Evolutionary conservation across 1,140 invertebrate genomes (phyloP), one percentile per base, ranked within the genome.

Genomic region (Hylaeus volcanicus): DNA sequence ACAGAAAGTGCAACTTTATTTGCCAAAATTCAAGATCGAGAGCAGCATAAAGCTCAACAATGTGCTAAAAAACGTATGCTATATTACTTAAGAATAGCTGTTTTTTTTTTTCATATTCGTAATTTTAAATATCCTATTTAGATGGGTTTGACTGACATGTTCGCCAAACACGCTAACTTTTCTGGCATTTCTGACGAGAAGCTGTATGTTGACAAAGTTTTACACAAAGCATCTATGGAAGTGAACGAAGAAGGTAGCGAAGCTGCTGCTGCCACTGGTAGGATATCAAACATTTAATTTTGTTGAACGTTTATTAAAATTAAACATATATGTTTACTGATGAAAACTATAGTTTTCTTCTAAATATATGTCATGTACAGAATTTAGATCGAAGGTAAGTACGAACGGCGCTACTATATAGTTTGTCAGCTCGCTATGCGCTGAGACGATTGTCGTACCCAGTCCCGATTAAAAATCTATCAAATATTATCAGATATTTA

Each of bases 201-300:
- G 5, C 39, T 95, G 3, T 86, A 86, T 60, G 92, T 95, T 4
- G 90, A 88, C 48, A 94, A 95, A 64, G 95, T 95, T n/a, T 89
- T 96, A 8, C 97, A 97, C 87, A 96, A 97, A 88, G 95, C 96
- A 15, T 96, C 94, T 80, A 95, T 97, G 39, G 94, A 95, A 89
- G 95, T 97, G 0, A 96, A 97, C 87, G 97, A 97, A 92, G 94
- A 96, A 84, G 96, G 97, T 9, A 95, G 95, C n/a, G 96, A 96
- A 91, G 96, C 96, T 37, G 96, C 96, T 3, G 96, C 96, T 8
- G 96, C 95, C 41, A 97, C 96, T 79, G 95, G 95, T 96, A 91
- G 93, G 90, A 26, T 26, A 26, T 92, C 48, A 39, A 48, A 6
- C 45, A 5, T 6, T 48, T 3, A 0, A 8, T 48, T 48, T 5